These are phyloP conservation scores for Xanthorhoe spadicearia DNA, from an alignment of 2,888 invertebrate species.

Conservation along the genomic window DNA sequence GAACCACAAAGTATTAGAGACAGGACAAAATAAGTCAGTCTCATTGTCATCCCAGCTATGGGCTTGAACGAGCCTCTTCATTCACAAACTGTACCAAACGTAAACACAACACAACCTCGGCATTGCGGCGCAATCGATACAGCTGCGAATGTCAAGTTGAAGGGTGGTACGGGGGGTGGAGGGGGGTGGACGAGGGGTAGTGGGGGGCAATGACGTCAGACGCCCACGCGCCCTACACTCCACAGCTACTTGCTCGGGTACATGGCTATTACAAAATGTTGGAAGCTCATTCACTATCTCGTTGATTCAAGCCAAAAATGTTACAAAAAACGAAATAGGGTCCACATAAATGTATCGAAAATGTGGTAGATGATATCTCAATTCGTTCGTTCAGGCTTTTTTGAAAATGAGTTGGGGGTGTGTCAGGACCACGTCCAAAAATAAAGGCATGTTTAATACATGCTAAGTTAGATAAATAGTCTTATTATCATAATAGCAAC, in stretches of 20 bases:
- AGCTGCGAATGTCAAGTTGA: slow-evolving; percentile 72
- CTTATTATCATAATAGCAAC: no score
- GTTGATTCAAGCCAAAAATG: background rate
- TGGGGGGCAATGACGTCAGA: slow-evolving; percentile 59
- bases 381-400: no score
- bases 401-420: no score
- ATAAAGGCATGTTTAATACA: no score
- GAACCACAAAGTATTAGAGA: no score
- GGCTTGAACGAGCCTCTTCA: slow-evolving; percentile 39
- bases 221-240: slow-evolving; percentile 50
- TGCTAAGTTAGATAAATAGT: no score
- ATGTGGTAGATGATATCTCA: no score
- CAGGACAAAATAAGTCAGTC: no score
- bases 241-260: background rate
- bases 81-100: slow-evolving; percentile 47
- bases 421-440: no score
- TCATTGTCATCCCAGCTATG: slow-evolving; percentile 3
- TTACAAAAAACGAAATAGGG: no score
- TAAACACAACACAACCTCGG: slow-evolving; percentile 56
- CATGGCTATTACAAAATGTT: background rate
- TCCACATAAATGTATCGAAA: no score
- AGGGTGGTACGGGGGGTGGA: slow-evolving; percentile 45
- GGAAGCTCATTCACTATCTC: background rate
- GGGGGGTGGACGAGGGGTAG: slow-evolving; percentile 26
- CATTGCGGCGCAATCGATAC: slow-evolving; percentile 63